Evolutionary conservation across 1,140 invertebrate genomes (phyloP), one percentile per base, ranked within the genome.

Genomic region (Drosophila insularis): DNA sequence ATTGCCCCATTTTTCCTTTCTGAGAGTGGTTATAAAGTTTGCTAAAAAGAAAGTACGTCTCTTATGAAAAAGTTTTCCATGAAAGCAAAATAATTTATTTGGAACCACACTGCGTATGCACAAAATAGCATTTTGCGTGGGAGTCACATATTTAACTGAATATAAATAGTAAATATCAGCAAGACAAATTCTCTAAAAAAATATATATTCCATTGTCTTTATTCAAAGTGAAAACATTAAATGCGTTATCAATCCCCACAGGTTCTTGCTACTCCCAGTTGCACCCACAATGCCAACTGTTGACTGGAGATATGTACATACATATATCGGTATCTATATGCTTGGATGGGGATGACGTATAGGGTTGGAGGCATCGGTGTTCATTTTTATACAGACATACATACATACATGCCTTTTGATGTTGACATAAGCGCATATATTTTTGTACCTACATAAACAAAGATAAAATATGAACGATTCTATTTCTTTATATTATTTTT

Each of bases 401-500:
- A 64, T 37, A 32, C 32, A 37, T 13, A 37, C 32, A 21, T 32
- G 50, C 35, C 23, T 17, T 35, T 55, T 31, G 17, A 35, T 54
- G 61, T 62, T 43, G 43, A 43, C 23, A 50, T 50, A 31, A 40
- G 40, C 40, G 27, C 61, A 63, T 50, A 50, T 4, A 54, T 54
- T 53, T 64, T 68, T 54, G 56, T 43, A 62, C 60, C 60, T 62
- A 40, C 40, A 31, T 40, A 62, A 62, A 62, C 39, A 62, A 23
- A 62, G 39, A 62, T 46, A 43, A 43, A 62, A 62, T 31, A 14
- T 43, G 19, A 21, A 40, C 35, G 39, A 39, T 27, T 46, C 37
- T 62, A 43, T 62, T 46, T 62, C 39, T 62, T 46, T 39, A 21
- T 62, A 17, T 62, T 43, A 27, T 46, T 27, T 46, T 27, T 46